Percentiles rank a stretch among this genome's conserved stretches.
Conservation (phyloP, 2,888 invertebrate genomes). For the Sphaeridia pumilis region DNA sequence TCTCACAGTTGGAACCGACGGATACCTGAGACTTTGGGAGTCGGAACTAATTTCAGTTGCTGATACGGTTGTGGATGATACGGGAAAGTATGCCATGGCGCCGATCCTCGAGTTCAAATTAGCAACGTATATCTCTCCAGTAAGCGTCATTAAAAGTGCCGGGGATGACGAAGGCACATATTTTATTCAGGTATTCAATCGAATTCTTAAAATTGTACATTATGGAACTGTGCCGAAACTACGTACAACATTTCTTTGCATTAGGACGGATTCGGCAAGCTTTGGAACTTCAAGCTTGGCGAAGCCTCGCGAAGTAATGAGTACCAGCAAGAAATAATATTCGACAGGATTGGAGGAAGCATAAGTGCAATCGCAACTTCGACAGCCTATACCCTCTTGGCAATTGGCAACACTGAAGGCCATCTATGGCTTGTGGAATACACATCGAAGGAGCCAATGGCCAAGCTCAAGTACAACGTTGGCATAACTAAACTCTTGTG, state of each 20-base stretch:
- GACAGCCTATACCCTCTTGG: slow-evolving; percentile 56
- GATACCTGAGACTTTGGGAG: slow-evolving; percentile 72
- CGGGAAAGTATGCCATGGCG: slow-evolving; percentile 63
- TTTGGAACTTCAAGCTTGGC: slow-evolving; percentile 60
- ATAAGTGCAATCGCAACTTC: slow-evolving; percentile 57
- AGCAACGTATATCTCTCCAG: slow-evolving; percentile 44
- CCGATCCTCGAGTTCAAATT: slow-evolving; percentile 72
- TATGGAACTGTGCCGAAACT: background rate
- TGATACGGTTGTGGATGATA: slow-evolving; percentile 65
- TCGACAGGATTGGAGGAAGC: slow-evolving; percentile 63
- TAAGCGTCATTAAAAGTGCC: slow-evolving; percentile 46
- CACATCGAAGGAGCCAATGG: slow-evolving; percentile 47
- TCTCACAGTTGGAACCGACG: slow-evolving; percentile 56
- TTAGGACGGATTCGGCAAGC: slow-evolving; percentile 73
- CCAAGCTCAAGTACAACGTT: slow-evolving; percentile 51
- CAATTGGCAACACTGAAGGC: slow-evolving; percentile 62
- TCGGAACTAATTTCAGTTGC: slow-evolving; percentile 83
- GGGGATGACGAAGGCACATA: slow-evolving; percentile 40
- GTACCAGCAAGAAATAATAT: slow-evolving; percentile 44
- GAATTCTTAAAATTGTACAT: too few species aligned
- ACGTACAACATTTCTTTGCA: too few species aligned
- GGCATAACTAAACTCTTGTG: slow-evolving; percentile 50
- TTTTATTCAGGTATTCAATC: slow-evolving; percentile 72
- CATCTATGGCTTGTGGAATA: slow-evolving; percentile 63
- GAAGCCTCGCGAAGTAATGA: slow-evolving; percentile 43